Conservation (phyloP, 1,140 invertebrate genomes). For the Lamellibrachia luymesi region DNA sequence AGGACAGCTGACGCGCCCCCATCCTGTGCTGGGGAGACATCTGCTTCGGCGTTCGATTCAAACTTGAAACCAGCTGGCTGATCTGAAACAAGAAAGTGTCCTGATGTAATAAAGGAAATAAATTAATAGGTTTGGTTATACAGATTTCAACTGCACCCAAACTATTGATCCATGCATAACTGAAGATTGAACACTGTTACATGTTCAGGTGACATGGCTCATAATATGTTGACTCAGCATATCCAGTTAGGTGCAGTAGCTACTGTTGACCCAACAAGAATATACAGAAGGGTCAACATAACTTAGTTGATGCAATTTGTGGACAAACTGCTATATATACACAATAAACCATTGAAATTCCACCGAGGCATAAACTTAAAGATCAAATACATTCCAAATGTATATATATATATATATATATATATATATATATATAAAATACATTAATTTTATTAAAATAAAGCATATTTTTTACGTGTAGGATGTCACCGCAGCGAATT, state of each 20-base stretch:
- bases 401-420: too few relatives aligned
- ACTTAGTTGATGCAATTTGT: not conserved
- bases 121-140: not conserved
- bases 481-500: slow-evolving; percentile 25
- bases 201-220: too few relatives aligned
- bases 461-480: not conserved
- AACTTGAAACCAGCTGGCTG: slow-evolving; percentile 33
- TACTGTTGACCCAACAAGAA: not conserved
- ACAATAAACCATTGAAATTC: too few relatives aligned
- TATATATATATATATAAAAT: not conserved
- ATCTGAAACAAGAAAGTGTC: slow-evolving; percentile 28
- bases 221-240: too few relatives aligned
- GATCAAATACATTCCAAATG: not conserved
- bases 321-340: not conserved
- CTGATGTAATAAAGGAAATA: not conserved
- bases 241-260: too few relatives aligned
- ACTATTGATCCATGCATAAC: not conserved
- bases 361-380: not conserved
- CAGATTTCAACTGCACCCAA: not conserved
- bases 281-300: not conserved
- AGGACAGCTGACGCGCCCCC: slow-evolving; percentile 27
- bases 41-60: slow-evolving; percentile 53
- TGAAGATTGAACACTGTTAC: not conserved
- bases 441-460: not conserved
- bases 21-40: slow-evolving; percentile 22